Evolutionary conservation across 1,140 invertebrate species (phyloP).

Genomic region (Anastrepha ludens): DNA sequence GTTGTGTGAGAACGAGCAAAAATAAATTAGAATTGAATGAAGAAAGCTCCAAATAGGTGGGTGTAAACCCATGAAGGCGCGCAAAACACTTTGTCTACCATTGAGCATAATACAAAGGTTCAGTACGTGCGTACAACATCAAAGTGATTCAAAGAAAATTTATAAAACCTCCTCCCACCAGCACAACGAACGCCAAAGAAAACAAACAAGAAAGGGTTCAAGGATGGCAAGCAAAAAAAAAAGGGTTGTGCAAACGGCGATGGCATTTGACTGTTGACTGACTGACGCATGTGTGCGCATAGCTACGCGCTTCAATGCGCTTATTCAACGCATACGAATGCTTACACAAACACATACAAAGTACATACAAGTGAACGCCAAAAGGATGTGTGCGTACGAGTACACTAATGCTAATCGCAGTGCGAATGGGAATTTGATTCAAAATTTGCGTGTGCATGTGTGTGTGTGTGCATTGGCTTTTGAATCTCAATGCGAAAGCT

Average conservation of each 20-base stretch:
- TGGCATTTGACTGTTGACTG: slow-evolving; percentile 66
- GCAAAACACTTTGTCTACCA: slow-evolving; percentile 40
- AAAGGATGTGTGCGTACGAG: not conserved
- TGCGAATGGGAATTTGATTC: not conserved
- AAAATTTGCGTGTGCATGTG: not conserved
- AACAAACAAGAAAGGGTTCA: slow-evolving; percentile 27
- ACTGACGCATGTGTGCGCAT: slow-evolving; percentile 47
- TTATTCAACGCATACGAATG: not conserved
- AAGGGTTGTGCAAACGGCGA: slow-evolving; percentile 69
- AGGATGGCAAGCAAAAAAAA: slow-evolving; percentile 59
- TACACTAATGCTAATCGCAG: not conserved
- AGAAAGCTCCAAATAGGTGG: slow-evolving; percentile 59
- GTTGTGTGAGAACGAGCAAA: not conserved
- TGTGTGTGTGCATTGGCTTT: not conserved
- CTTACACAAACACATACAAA: not conserved
- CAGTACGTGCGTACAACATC: slow-evolving; percentile 25
- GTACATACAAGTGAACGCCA: not conserved
- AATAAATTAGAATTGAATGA: not conserved
- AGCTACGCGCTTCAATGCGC: not conserved
- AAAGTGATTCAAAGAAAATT: slow-evolving; percentile 55
- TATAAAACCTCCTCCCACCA: slow-evolving; percentile 59
- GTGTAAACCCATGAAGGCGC: slow-evolving; percentile 67
- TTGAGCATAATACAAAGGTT: slow-evolving; percentile 14
- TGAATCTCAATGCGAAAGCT: slow-evolving; percentile 30
- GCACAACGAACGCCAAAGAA: slow-evolving; percentile 55